Evolutionary conservation across 2,113 vertebrate genomes (phyloP).

Genomic region (Odocoileus hemionus): DNA sequence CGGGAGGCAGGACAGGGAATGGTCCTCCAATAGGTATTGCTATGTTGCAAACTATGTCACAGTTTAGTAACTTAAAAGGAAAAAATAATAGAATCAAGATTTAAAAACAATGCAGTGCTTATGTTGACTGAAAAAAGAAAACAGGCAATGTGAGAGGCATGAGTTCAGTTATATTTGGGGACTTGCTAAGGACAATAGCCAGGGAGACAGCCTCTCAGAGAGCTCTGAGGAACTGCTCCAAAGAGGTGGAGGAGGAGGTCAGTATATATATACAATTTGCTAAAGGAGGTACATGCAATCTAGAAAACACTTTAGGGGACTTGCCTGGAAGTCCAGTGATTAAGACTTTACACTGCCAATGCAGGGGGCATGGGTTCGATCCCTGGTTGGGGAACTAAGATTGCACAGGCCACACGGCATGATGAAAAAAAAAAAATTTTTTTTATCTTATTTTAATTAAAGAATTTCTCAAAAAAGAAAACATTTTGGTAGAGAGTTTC

Average conservation of each 20-base stretch:
- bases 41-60: background rate
- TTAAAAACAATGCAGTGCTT: background rate
- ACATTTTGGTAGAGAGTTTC: background rate
- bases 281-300: background rate
- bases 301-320: background rate
- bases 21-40: background rate
- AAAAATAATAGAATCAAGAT: background rate
- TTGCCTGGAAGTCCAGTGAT: background rate
- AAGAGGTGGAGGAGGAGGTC: background rate
- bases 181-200: background rate
- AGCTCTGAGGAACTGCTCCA: background rate
- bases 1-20: background rate
- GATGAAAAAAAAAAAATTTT: background rate
- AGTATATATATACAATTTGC: background rate
- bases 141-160: background rate
- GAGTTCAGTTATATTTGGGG: background rate
- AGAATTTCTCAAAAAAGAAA: background rate
- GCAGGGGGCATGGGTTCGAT: background rate
- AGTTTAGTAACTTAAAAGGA: background rate
- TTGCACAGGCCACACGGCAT: background rate
- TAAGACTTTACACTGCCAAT: background rate
- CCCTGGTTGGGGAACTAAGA: background rate
- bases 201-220: background rate
- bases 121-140: background rate
- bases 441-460: background rate